Percentiles rank a stretch among this genome's conserved stretches.
phyloP scores from a whole-genome alignment of 1,140 invertebrate genomes.

The Liolophura sinensis region DNA sequence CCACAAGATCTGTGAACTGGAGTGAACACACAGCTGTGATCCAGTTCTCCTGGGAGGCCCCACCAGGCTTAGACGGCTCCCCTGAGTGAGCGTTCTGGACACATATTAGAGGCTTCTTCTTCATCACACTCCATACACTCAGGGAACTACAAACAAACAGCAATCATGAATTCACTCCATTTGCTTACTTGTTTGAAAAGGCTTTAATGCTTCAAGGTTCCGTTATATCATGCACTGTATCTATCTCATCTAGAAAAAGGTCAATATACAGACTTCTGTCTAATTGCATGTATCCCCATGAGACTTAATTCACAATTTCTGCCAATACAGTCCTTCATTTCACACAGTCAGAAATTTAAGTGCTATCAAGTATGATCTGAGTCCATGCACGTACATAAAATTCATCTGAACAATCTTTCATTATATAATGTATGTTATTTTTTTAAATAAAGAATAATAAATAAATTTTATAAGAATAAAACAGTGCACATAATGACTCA shows the following conservation, averaged over 20 bases:
- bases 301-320: too few species aligned
- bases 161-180: slow-evolving; percentile 5
- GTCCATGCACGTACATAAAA: too few species aligned
- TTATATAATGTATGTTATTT: too few species aligned
- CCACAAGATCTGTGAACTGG: slow-evolving; percentile 86
- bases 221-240: neutral
- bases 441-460: too few species aligned
- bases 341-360: too few species aligned
- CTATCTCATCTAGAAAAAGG: neutral
- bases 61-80: slow-evolving; percentile 3
- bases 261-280: neutral
- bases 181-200: neutral
- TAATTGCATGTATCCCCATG: too few species aligned
- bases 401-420: too few species aligned
- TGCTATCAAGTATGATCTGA: too few species aligned
- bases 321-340: too few species aligned
- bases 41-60: slow-evolving; percentile 68
- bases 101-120: slow-evolving; percentile 85
- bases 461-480: too few species aligned
- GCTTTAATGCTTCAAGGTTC: neutral
- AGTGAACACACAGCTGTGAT: slow-evolving; percentile 79
- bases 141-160: slow-evolving; percentile 65
- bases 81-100: slow-evolving; percentile 76
- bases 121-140: slow-evolving; percentile 82
- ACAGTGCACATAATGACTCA: neutral